Evolutionary conservation across 2,113 vertebrate genomes (phyloP).

Genomic region (Solenodon paradoxus): DNA sequence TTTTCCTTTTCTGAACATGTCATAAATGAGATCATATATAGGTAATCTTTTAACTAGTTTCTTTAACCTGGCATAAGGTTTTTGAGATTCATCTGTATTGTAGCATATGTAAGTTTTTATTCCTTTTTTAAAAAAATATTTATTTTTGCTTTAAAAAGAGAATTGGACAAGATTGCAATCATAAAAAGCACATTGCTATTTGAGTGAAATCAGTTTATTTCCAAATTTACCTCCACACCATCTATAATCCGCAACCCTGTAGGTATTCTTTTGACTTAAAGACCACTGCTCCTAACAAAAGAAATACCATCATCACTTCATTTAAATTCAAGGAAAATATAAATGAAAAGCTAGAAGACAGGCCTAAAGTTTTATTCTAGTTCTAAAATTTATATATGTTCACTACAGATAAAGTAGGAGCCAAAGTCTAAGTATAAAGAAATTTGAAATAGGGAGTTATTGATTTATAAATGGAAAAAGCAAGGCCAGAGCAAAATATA

Average conservation of each 20-base stretch:
- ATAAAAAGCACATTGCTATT: not conserved
- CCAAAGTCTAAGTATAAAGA: not conserved
- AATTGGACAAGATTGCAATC: not conserved
- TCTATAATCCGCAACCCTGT: not conserved
- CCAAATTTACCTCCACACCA: not conserved
- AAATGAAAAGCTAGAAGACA: not conserved
- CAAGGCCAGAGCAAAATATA: not conserved
- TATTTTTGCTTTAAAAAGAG: not conserved
- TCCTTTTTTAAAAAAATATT: too few relatives aligned
- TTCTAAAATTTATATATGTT: not conserved
- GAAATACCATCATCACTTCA: not conserved
- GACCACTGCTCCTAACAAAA: not conserved
- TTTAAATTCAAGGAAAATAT: not conserved
- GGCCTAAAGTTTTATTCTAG: not conserved
- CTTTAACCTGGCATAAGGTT: not conserved
- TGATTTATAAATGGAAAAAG: not conserved
- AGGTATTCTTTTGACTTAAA: not conserved
- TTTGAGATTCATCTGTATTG: not conserved
- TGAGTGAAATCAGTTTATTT: not conserved
- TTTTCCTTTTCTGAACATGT: not conserved
- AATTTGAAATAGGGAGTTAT: not conserved
- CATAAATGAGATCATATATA: not conserved
- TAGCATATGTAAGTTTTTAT: too few relatives aligned
- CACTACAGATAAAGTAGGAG: not conserved
- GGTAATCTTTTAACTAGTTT: not conserved